Percentiles rank a stretch among this genome's conserved stretches.
Evolutionary conservation across 2,113 vertebrate genomes (phyloP).

Genomic region (Ptilorrhoa leucosticta): DNA sequence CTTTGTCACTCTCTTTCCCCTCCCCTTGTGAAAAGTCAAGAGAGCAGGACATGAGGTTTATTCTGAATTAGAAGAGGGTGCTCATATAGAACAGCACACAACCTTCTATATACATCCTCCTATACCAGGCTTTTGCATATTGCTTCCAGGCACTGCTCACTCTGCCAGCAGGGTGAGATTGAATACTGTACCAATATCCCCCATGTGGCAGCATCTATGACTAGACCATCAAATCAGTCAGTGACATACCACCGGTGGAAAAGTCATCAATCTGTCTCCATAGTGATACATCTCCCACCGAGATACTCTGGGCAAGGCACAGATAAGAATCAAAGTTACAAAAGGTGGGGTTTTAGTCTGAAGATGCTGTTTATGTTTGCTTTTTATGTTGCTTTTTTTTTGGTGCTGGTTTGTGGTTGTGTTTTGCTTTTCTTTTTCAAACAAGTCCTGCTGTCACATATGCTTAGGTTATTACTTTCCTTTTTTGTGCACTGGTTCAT

Average conservation of each 20-base stretch:
- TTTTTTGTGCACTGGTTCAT: not conserved
- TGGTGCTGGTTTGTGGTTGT: not conserved
- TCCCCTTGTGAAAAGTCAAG: not conserved
- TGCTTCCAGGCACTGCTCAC: accelerated
- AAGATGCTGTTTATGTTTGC: not conserved
- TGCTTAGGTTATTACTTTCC: not conserved
- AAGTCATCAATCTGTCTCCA: not conserved
- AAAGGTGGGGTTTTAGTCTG: not conserved
- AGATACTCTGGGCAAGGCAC: not conserved
- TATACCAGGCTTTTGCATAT: not conserved
- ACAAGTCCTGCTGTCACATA: not conserved
- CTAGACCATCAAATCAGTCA: not conserved
- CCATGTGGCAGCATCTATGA: not conserved
- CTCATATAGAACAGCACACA: not conserved
- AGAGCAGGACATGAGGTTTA: not conserved
- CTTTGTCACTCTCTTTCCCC: not conserved
- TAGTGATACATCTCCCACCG: not conserved
- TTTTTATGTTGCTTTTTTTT: not conserved
- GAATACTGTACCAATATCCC: not conserved
- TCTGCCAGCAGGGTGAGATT: not conserved
- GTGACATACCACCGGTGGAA: not conserved
- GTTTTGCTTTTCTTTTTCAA: not conserved
- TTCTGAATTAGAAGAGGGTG: not conserved
- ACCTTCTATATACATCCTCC: not conserved
- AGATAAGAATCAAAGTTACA: not conserved